Evolutionary conservation across 2,797 vertebrate genomes (phyloP), one percentile per base, ranked within the genome.

Genomic region (Phataginus tricuspis): DNA sequence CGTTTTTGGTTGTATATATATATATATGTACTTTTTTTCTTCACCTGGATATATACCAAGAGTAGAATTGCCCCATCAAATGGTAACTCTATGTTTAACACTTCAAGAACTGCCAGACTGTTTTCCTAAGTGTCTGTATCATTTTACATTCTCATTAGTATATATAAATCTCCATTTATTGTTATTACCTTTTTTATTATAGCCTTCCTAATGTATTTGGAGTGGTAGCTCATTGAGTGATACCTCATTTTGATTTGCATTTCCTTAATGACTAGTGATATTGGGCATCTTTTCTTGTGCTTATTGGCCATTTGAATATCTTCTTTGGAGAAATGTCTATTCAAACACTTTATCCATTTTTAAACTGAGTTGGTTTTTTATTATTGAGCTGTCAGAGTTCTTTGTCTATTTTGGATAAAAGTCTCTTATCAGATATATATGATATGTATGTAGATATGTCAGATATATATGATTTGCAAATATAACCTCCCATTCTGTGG

Each of bases 281-380:
- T 59, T 69, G 34, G 77, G 6, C 49, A 77, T 59, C 5, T 90
- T 96, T 95, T 82, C 21, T 21, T 78, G 31, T 64, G n/a, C 12
- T 69, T 71, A 82, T 37, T 75, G 27, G 31, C 21, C 34, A 80
- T 66, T 86, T 86, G 25, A 84, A 31, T 68, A 85, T 34, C 61
- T 55, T 90, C n/a, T 92, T 64, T 82, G 74, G 57, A 90, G 34
- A 94, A 90, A 90, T 49, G 29, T 53, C 49, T 77, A 25, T 92
- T 86, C 34, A 82, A 72, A 89, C 3, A 4, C 23, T 72, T 78
- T 53, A 42, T 7, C 42, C 25, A 78, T 66, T 86, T 83, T 87
- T 31, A 18, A 72, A 57, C 5, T 18, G 66, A 31, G 5, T n/a
- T 77, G 3, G 4, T 51, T 69, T 83, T 69, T 88, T 92, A 31